Base-by-base conservation (phyloP, 64 coral and sea anemone genomes). In the Montipora sp. region DNA sequence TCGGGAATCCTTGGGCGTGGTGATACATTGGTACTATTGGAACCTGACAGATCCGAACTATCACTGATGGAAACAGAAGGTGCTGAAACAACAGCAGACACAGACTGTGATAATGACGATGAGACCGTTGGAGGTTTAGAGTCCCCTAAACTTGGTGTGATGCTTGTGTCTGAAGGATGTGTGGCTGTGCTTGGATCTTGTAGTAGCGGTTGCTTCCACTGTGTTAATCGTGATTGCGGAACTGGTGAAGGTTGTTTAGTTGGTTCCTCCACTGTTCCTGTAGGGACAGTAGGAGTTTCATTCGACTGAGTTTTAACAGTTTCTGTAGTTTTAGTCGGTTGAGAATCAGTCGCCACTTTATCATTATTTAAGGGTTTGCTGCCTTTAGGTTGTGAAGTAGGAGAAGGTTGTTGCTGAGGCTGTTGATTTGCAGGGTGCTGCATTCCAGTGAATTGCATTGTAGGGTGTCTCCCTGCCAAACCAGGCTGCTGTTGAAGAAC, bases 181-280 rank as follows among this genome's bases (percentile, higher is more conserved):
- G 79, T 59, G 80, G 83, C 73, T 83, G 51, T n/a, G 13, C 48
- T 68, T 43, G 95, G 92, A 71, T 98, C 92, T 11, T 93, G 92
- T 53, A 98, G 59, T 15, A 98, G 48, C 11, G 95, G 95, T 75
- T 98, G 95, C 45, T 98, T 98, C 89, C 93, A 98, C 67, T 98
- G 95, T 59, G 93, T 90, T 19, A 98, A 22, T 8, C 95, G 92
- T n/a, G 95, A 98, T 45, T 98, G 95, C 27, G 84, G 89, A 8
- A 80, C 95, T 9, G 95, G 95, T 6, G 95, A 98, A 63, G 71
- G 58, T 70, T 98, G 89, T 36, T 94, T 98, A 21, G 71, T 57
- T 73, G 80, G 95, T 81, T 98, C 92, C 46, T 90, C 88, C 18
- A 45, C 16, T 77, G 92, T 88, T 8, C 74, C 70, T 57, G 88